phyloP scores from a whole-genome alignment of 2,113 vertebrate genomes.

The Cygnus atratus region DNA sequence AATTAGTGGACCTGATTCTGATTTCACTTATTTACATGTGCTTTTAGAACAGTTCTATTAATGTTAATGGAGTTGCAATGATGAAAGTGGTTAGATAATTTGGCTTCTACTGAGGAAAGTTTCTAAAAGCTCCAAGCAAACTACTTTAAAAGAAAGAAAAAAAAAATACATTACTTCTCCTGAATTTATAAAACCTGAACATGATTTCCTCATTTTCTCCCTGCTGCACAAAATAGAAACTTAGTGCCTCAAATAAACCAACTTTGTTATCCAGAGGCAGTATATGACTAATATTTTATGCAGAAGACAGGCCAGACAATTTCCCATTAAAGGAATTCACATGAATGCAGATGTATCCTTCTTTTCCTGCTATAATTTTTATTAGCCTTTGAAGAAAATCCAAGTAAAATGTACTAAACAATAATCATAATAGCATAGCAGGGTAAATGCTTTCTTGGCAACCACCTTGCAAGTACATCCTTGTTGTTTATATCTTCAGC shows the following conservation, averaged over 20 bases:
- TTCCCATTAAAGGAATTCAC: not conserved
- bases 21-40: not conserved
- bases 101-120: not conserved
- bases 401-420: not conserved
- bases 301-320: not conserved
- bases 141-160: not conserved
- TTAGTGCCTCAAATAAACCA: not conserved
- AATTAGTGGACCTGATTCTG: not conserved
- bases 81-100: not conserved
- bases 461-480: not conserved
- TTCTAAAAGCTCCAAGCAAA: not conserved
- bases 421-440: not conserved
- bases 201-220: not conserved
- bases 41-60: not conserved
- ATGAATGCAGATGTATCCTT: not conserved
- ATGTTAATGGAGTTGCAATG: not conserved
- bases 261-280: not conserved
- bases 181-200: not conserved
- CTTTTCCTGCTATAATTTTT: not conserved
- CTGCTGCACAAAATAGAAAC: not conserved
- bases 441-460: not conserved
- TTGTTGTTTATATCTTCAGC: not conserved
- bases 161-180: not conserved
- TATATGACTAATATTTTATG: not conserved
- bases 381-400: conserved; percentile 10